These are phyloP conservation scores for Orycteropus afer DNA, from an alignment of 2,113 vertebrate genomes.

Conservation along the genomic window DNA sequence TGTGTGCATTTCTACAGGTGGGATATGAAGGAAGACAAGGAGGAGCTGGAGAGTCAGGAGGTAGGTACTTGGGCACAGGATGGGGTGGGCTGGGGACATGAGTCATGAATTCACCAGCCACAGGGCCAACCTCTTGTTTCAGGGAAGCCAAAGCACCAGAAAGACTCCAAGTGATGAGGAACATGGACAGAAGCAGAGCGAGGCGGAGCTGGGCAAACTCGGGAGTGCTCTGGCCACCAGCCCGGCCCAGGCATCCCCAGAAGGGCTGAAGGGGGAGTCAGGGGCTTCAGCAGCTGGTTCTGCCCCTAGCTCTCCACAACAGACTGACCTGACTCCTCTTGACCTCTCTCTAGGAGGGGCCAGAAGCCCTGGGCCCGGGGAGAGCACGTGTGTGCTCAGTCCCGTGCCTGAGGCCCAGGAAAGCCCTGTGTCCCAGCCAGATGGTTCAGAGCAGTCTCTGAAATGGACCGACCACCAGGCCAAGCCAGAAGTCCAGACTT, in stretches of 20 bases:
- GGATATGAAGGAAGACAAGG: conserved; percentile 85
- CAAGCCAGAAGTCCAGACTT: not conserved
- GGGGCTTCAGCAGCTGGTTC: not conserved
- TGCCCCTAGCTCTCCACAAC: not conserved
- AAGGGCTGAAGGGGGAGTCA: not conserved
- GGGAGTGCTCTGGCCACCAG: not conserved
- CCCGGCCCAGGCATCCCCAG: not conserved
- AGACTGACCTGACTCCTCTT: conserved; percentile 62
- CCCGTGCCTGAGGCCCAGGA: not conserved
- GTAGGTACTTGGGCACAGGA: conserved; percentile 71
- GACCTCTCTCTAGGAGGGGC: conserved; percentile 73
- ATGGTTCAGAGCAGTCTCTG: not conserved
- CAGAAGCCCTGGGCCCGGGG: not conserved
- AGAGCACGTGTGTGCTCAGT: not conserved
- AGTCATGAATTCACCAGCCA: not conserved
- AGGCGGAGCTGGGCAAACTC: not conserved
- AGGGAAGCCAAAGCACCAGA: conserved; percentile 58
- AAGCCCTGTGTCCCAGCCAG: not conserved
- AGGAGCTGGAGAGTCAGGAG: conserved; percentile 80
- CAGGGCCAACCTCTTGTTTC: conserved; percentile 25
- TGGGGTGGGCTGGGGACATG: not conserved
- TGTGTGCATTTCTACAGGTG: conserved; percentile 79
- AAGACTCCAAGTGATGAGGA: conserved; percentile 16
- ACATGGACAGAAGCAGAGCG: not conserved
- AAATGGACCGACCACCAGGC: not conserved